These are phyloP conservation scores for Diplosoma virens DNA, from an alignment of 23 tunicate species.

Conservation along the genomic window DNA sequence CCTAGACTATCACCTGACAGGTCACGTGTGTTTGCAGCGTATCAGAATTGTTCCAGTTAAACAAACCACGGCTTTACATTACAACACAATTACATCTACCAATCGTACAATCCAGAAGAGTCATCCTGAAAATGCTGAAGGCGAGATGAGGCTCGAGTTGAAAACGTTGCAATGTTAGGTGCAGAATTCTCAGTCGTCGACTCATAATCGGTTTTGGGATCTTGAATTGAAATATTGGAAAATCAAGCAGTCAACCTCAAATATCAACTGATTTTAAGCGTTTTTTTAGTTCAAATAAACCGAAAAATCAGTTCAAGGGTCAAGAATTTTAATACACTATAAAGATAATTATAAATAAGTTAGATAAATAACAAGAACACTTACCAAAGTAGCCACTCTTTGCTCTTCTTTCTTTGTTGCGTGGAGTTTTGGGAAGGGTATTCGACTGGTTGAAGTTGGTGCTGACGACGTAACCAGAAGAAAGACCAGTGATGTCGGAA, in stretches of 20 bases:
- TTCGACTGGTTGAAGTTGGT: constrained; percentile 23
- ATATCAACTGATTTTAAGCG: neutral
- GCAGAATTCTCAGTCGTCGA: constrained; percentile 1
- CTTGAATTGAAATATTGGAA: neutral
- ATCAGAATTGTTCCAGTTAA: too few relatives aligned
- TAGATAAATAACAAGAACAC: neutral
- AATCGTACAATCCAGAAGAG: too few relatives aligned
- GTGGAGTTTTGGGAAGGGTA: constrained; percentile 43
- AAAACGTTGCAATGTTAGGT: neutral
- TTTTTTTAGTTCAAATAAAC: neutral
- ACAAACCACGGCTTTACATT: too few relatives aligned
- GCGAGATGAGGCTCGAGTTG: constrained; percentile 53
- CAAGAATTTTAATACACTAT: neutral
- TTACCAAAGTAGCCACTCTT: constrained; percentile 87
- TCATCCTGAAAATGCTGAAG: constrained; percentile 28
- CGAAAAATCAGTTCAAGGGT: too few relatives aligned
- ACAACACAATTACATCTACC: too few relatives aligned
- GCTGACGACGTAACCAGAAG: constrained; percentile 13
- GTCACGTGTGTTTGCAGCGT: too few relatives aligned
- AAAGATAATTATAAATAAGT: neutral
- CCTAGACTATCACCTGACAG: too few relatives aligned
- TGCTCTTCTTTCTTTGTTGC: constrained; percentile 55
- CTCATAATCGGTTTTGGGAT: constrained; percentile 44
- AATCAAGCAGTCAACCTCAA: neutral
- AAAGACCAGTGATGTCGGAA: constrained; percentile 50